Base-by-base conservation (phyloP, 2,113 vertebrate species). In the Sinocyclocheilus grahami region DNA sequence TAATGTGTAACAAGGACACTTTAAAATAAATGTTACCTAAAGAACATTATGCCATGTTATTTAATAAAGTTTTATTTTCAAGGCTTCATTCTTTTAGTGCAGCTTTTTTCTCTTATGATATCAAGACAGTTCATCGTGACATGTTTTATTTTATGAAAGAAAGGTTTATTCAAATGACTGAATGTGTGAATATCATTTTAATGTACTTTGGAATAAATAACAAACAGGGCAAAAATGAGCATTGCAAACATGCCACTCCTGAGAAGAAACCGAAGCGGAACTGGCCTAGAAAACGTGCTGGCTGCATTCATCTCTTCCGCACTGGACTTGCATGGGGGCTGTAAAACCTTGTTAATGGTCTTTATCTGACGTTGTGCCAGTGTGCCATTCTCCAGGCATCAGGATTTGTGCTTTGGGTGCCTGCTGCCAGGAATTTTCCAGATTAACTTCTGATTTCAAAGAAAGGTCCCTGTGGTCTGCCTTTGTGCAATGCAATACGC, bases 391-490 rank as follows among this genome's bases (percentile, higher is more conserved):
- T 55, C 76, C 71, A 27, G 16, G 37, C 58, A 77, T n/a, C 7
- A 39, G 86, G 88, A 87, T 86, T 86, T 88, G 46, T 42, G 48
- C 30, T 16, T 77, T 14, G 48, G 53, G 69, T 22, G 79, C 77
- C 13, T 75, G 63, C 53, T 82, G 84, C 53, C 89, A 86, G 79
- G 62, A 80, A 30, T 74, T 87, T 58, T 71, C 46, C 42, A 85
- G 87, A 89, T 90, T 89, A 87, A 88, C 86, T 86, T 37, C 74
- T 51, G 22, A 81, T 81, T 89, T 86, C 82, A 89, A 86, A 87
- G 78, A 51, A 85, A 75, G 42, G 74, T 78, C 81, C 84, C 75
- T 67, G 67, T 79, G 39, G 86, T 82, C 77, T 79, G 48, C 75
- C 67, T 85, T 86, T 86, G 82, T 53, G 85, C 78, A 85, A 84